Base-by-base conservation (phyloP, 2,888 invertebrate genomes). In the Temnothorax ravouxi region DNA sequence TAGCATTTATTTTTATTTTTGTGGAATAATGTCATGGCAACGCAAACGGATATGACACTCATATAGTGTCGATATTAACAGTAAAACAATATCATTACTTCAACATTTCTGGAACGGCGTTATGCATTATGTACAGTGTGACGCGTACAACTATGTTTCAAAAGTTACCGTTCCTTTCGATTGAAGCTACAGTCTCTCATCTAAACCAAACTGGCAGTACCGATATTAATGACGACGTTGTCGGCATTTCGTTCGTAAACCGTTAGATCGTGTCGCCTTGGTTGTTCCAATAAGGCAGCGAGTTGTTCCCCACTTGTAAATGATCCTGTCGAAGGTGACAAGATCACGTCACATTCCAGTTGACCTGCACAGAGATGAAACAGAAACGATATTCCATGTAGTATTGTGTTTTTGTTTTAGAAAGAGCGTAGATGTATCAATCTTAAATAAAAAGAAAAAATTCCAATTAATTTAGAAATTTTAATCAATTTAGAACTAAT, bases 191-290 rank as follows among this genome's bases (percentile, higher is more conserved):
- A 41, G 13, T 11, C 9, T 29, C 29, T 38, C 9, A 47, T 54
- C 95, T 93, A 97, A 84, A 97, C 97, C 92, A 97, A 96, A 95
- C 97, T 97, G 11, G 97, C 96, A 21, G 97, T 95, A 62, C 97
- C 97, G 69, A 96, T 95, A 86, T 96, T 96, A 15, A 94, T 91
- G 9, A 94, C 92, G 52, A 93, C 91, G 67, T 93, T 93, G 83
- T 93, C 93, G 34, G 91, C 89, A n/a, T 91, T 89, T 56, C 93
- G 87, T 83, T 93, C 93, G 83, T 93, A 93, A 69, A 93, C 92
- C 5, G 93, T 93, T 54, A 93, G 86, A 88, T 93, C 93, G 81
- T 93, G 93, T 71, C 91, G 91, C 38, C 93, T 88, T 29, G 93
- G 93, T 66, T 93, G 93, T 75, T 93, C 93, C 21, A 93, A 80